Evolutionary conservation across 2,113 vertebrate species (phyloP).

Genomic region (Scopus umbretta): DNA sequence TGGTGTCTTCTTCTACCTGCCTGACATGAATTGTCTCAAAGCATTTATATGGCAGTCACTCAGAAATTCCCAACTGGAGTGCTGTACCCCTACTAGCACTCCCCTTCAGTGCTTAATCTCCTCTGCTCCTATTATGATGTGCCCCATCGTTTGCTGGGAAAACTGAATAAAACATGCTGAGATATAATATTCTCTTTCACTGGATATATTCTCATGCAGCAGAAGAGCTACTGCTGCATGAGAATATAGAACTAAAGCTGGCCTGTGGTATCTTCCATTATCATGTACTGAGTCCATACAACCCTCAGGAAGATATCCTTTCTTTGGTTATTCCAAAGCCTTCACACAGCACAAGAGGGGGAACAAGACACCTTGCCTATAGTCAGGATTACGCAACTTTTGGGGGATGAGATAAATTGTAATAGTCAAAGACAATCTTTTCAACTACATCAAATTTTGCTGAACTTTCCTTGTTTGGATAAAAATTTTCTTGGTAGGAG

Average conservation of each 20-base stretch:
- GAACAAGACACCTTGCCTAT: background rate
- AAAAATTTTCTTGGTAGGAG: background rate
- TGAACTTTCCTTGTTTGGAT: background rate
- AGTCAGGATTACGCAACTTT: background rate
- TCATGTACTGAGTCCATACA: background rate
- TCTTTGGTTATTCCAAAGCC: background rate
- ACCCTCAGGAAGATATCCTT: background rate
- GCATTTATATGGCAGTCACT: background rate
- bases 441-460: background rate
- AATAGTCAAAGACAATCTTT: background rate
- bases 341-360: background rate
- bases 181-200: background rate
- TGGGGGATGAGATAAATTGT: background rate
- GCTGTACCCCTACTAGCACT: background rate
- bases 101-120: slow-evolving; percentile 1
- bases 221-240: background rate
- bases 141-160: background rate
- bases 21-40: background rate
- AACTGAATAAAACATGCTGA: background rate
- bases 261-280: background rate
- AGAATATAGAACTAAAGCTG: background rate
- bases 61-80: background rate
- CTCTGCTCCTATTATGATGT: background rate
- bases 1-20: background rate
- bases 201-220: background rate